A percentile compares a stretch with the other conserved stretches of the same genome.
Evolutionary conservation across 2,797 vertebrate genomes (phyloP).

Genomic region (Okamejei kenojei): DNA sequence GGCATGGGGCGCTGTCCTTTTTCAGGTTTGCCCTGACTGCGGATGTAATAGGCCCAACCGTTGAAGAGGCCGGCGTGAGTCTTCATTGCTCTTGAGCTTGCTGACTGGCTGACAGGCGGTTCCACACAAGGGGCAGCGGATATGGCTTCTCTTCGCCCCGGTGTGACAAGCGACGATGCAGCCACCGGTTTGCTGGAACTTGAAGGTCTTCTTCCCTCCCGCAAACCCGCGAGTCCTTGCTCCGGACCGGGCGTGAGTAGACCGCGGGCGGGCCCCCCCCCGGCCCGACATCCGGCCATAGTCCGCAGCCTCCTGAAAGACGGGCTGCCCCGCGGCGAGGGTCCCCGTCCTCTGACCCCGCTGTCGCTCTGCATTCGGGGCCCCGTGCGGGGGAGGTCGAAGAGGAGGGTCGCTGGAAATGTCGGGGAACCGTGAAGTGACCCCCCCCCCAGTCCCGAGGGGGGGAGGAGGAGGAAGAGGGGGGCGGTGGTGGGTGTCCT

Average conservation of each 20-base stretch:
- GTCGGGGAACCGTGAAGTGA: not conserved
- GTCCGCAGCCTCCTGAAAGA: slow-evolving; percentile 29
- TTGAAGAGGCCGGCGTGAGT: not conserved
- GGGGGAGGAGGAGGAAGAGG: slow-evolving; percentile 45
- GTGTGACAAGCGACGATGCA: slow-evolving; percentile 67
- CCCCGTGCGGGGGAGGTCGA: not conserved
- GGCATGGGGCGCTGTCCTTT: too few species aligned
- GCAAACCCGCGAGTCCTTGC: slow-evolving; percentile 59
- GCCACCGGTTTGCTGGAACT: slow-evolving; percentile 66
- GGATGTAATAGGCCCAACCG: not conserved
- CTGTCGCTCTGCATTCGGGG: not conserved
- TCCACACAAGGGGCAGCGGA: slow-evolving; percentile 14
- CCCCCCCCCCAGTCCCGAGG: not conserved
- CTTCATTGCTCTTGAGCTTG: slow-evolving; percentile 37
- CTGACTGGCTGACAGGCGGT: slow-evolving; percentile 23
- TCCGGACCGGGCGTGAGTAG: slow-evolving; percentile 35
- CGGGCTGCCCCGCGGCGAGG: not conserved
- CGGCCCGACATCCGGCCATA: not conserved
- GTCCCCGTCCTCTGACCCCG: not conserved
- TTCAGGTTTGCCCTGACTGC: not conserved
- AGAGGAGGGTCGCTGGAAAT: not conserved
- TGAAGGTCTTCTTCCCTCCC: slow-evolving; percentile 68
- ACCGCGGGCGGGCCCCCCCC: not conserved
- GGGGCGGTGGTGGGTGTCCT: not conserved
- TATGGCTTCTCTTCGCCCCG: not conserved